Percentiles rank a stretch among this genome's conserved stretches.
Conservation (phyloP, 2,113 vertebrate species). For the Anguilla rostrata region DNA sequence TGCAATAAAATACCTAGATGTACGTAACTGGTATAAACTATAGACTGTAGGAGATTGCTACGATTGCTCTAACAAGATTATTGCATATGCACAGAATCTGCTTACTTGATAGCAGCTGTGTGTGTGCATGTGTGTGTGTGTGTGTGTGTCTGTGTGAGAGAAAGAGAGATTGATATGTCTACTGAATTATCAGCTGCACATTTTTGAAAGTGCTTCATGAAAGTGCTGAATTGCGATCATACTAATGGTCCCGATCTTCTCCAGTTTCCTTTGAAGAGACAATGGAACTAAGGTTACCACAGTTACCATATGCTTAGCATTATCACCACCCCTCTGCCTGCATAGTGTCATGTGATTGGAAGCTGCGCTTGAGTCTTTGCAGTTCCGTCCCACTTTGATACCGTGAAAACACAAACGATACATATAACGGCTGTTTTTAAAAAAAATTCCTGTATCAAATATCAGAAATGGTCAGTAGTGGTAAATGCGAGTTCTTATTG, state of each 20-base stretch:
- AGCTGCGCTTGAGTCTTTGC: constrained; percentile 43
- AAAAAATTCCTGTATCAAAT: too few relatives aligned
- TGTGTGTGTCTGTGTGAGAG: too few relatives aligned
- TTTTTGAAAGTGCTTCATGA: constrained; percentile 41
- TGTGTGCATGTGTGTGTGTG: too few relatives aligned
- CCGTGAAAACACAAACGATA: constrained; percentile 6
- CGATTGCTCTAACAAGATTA: too few relatives aligned
- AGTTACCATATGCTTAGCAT: constrained; percentile 63
- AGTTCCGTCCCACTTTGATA: constrained; percentile 30
- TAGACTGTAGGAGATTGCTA: too few relatives aligned
- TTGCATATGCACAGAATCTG: constrained; percentile 30
- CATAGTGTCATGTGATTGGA: constrained; percentile 48
- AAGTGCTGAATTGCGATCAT: constrained; percentile 43
- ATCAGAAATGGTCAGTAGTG: too few relatives aligned
- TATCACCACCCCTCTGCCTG: constrained; percentile 45
- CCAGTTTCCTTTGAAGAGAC: constrained; percentile 53
- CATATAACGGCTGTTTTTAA: constrained; percentile 24
- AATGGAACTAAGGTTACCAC: constrained; percentile 50
- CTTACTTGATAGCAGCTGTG: constrained; percentile 26
- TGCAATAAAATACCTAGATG: too few relatives aligned
- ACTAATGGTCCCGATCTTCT: constrained; percentile 54
- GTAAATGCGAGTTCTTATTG: too few relatives aligned
- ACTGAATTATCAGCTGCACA: constrained; percentile 25
- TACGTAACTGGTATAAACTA: too few relatives aligned
- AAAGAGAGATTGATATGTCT: too few relatives aligned